phyloP scores from a whole-genome alignment of 2,113 vertebrate genomes.

The Dasypus novemcinctus region DNA sequence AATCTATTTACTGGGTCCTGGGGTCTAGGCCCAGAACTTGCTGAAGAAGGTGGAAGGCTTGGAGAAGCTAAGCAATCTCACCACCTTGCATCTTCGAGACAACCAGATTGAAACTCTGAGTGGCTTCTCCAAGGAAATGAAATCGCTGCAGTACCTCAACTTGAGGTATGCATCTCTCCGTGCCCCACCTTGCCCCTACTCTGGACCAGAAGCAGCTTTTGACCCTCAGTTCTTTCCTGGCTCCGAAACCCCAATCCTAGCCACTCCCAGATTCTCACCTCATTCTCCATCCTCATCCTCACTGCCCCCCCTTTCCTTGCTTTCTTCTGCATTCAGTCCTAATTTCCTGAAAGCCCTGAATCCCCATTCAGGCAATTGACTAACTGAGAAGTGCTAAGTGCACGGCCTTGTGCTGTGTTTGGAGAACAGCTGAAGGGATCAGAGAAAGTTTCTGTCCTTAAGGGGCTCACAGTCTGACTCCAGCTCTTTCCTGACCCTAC shows the following conservation, averaged over 20 bases:
- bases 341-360: background rate
- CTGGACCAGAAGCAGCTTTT: background rate
- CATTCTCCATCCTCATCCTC: background rate
- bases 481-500: background rate
- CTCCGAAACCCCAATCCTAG: background rate
- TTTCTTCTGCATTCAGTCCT: background rate
- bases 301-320: background rate
- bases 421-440: background rate
- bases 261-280: background rate
- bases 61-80: slow-evolving; percentile 85
- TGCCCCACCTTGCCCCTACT: background rate
- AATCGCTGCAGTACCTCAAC: slow-evolving; percentile 92
- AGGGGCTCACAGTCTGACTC: background rate
- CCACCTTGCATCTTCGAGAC: slow-evolving; percentile 91
- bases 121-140: slow-evolving; percentile 90
- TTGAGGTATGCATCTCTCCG: slow-evolving; percentile 77
- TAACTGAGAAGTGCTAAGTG: background rate
- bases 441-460: background rate
- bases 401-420: background rate
- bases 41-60: slow-evolving; percentile 89
- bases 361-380: background rate
- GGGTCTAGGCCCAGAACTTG: slow-evolving; percentile 88
- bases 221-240: background rate
- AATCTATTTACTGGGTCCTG: background rate
- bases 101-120: slow-evolving; percentile 89